These are phyloP conservation scores for pig (Sus scrofa) DNA, from an alignment of 2,113 vertebrate species.

Conservation along the genomic window DNA sequence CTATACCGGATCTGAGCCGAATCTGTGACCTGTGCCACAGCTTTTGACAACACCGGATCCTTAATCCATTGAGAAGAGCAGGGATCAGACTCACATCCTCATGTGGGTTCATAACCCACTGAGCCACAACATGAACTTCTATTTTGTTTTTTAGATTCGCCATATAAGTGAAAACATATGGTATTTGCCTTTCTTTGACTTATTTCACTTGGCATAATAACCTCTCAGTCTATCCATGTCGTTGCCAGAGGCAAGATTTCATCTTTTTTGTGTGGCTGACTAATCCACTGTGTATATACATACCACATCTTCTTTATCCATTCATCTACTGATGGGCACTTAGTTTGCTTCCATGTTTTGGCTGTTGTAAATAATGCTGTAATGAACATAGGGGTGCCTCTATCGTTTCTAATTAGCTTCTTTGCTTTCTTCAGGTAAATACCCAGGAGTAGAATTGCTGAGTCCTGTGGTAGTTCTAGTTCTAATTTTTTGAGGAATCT, in stretches of 20 bases:
- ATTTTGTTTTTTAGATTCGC: not conserved
- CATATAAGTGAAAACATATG: not conserved
- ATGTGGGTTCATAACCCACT: too few relatives aligned
- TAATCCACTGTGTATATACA: not conserved
- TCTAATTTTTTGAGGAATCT: not conserved
- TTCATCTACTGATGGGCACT: not conserved
- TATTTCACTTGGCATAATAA: not conserved
- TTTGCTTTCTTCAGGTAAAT: not conserved
- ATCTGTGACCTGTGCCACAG: too few relatives aligned
- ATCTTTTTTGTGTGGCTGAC: not conserved
- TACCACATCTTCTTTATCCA: not conserved
- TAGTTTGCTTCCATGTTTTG: not conserved
- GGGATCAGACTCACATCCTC: too few relatives aligned
- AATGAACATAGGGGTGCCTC: not conserved
- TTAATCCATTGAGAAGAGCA: too few relatives aligned
- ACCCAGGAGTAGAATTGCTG: not conserved
- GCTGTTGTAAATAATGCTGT: not conserved
- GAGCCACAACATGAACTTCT: too few relatives aligned
- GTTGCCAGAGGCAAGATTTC: not conserved
- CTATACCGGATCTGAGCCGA: too few relatives aligned
- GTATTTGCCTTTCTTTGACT: not conserved
- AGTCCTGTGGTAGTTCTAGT: not conserved
- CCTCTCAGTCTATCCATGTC: not conserved
- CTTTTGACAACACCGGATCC: too few relatives aligned
- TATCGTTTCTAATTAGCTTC: not conserved